Conservation (phyloP, 2,113 vertebrate genomes). For the Silurus glanis region DNA sequence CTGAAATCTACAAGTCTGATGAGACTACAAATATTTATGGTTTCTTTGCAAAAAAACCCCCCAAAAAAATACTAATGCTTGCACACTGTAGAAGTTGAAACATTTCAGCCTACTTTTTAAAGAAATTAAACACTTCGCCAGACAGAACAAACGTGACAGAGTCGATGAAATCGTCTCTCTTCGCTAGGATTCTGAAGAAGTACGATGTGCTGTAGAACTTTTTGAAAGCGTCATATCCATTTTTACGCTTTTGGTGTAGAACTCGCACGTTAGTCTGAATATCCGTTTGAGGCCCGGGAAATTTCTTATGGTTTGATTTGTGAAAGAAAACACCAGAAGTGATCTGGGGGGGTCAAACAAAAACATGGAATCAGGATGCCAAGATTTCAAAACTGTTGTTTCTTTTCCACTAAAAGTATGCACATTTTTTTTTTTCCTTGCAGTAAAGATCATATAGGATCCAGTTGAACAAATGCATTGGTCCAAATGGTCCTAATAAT, state of each 20-base stretch:
- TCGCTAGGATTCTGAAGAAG: not conserved
- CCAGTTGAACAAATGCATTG: not conserved
- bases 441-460: not conserved
- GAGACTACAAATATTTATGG: slow-evolving; percentile 38
- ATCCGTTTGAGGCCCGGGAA: not conserved
- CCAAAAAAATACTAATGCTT: slow-evolving; percentile 7
- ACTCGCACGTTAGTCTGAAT: not conserved
- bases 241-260: not conserved
- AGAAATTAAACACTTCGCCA: not conserved
- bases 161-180: not conserved
- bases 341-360: not conserved
- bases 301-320: not conserved
- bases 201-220: not conserved
- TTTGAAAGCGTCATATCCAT: not conserved
- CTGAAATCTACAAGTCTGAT: slow-evolving; percentile 23
- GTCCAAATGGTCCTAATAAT: not conserved
- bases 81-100: slow-evolving; percentile 26
- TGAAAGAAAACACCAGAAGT: not conserved
- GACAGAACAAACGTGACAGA: slow-evolving; percentile 21
- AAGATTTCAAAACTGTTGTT: not conserved
- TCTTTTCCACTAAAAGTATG: not conserved
- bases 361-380: not conserved
- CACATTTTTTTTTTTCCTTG: not conserved
- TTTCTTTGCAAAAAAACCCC: not conserved
- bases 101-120: not conserved